Conservation (phyloP, 2,888 invertebrate species). For the Artemia sinica region DNA sequence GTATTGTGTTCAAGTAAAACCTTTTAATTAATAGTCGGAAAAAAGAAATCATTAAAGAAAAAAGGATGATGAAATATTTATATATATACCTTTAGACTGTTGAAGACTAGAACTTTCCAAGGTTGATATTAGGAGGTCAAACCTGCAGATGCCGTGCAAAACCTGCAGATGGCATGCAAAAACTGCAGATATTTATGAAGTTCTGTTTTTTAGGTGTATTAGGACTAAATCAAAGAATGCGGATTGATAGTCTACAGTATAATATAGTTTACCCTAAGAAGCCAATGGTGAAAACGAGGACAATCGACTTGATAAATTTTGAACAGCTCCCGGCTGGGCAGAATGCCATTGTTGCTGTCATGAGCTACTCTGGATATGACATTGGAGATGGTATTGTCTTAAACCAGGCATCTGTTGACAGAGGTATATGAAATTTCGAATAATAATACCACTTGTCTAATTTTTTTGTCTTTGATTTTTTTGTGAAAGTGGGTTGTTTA, state of each 20-base stretch:
- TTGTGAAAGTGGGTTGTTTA: too few relatives aligned
- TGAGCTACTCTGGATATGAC: conserved; percentile 98
- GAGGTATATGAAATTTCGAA: conserved; percentile 38
- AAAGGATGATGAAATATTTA: background rate
- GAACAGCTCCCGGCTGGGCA: conserved; percentile 96
- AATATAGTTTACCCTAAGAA: conserved; percentile 86
- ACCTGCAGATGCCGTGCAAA: background rate
- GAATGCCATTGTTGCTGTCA: conserved; percentile 93
- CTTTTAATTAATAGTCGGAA: too few relatives aligned
- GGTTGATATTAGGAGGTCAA: too few relatives aligned
- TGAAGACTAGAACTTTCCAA: conserved; percentile 13
- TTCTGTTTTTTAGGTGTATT: conserved; percentile 51
- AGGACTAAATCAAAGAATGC: conserved; percentile 87
- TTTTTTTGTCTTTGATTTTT: too few relatives aligned
- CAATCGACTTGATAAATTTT: conserved; percentile 75
- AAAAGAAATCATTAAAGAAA: too few relatives aligned
- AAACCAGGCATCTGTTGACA: conserved; percentile 87
- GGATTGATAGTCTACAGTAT: conserved; percentile 92
- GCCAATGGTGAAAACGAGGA: conserved; percentile 85
- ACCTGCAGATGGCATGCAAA: background rate
- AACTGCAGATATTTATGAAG: background rate
- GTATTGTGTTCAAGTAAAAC: too few relatives aligned
- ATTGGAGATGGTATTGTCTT: conserved; percentile 95
- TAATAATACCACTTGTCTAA: too few relatives aligned
- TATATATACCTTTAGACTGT: background rate